Conservation (phyloP, 2,888 invertebrate genomes). For the Drosophila borealis region DNA sequence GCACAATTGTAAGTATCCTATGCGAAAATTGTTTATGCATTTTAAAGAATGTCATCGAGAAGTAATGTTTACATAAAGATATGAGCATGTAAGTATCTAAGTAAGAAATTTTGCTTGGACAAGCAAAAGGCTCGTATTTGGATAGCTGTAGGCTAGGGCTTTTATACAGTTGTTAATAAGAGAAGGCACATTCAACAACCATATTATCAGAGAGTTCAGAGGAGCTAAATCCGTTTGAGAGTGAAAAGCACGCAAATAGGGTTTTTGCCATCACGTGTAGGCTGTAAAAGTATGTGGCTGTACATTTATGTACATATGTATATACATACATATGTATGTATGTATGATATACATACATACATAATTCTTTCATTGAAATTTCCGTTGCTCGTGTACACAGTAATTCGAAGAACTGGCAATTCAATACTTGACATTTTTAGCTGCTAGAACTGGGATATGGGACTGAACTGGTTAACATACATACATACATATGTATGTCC, state of each 20-base stretch:
- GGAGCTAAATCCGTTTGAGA: conserved; percentile 13
- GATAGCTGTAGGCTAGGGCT: not conserved
- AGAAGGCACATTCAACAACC: not conserved
- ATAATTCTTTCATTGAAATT: too few relatives aligned
- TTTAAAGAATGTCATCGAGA: too few relatives aligned
- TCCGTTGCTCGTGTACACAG: conserved; percentile 27
- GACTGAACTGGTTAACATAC: conserved; percentile 9
- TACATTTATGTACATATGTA: not conserved
- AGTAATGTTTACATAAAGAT: too few relatives aligned
- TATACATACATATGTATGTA: not conserved
- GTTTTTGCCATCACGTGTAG: not conserved
- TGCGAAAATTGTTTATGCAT: too few relatives aligned
- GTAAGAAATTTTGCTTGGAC: too few relatives aligned
- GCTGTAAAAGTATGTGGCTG: not conserved
- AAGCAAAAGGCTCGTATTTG: not conserved
- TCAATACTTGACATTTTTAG: conserved; percentile 43
- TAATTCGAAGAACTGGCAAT: conserved; percentile 32
- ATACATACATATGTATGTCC: not conserved
- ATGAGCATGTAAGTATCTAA: too few relatives aligned
- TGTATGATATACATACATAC: not conserved
- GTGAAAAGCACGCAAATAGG: conserved; percentile 5
- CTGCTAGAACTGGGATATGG: conserved; percentile 13
- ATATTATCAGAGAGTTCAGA: too few relatives aligned
- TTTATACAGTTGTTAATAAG: not conserved
- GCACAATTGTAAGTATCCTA: too few relatives aligned